Evolutionary conservation across 2,888 invertebrate species (phyloP).

Genomic region (Myathropa florea): DNA sequence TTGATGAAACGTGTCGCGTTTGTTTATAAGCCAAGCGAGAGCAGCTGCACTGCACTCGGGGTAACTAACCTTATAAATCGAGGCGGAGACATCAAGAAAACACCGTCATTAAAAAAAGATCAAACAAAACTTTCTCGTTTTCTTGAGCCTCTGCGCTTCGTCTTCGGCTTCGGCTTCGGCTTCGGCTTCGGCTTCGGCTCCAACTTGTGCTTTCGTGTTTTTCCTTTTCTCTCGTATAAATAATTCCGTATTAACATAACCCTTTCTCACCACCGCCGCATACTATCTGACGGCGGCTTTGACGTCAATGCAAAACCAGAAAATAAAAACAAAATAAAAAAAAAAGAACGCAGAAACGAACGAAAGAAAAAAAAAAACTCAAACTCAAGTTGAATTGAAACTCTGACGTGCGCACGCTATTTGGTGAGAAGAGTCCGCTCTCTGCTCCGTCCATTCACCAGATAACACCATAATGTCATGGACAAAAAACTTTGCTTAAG

Average conservation of each 20-base stretch:
- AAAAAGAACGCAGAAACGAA: too few relatives aligned
- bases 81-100: neutral
- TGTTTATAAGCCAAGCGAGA: neutral
- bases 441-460: conserved; percentile 31
- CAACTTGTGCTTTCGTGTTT: neutral
- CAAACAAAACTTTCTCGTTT: conserved; percentile 33
- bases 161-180: neutral
- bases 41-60: conserved; percentile 1
- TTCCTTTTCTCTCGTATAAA: conserved; percentile 23
- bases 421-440: conserved; percentile 4
- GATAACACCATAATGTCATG: conserved; percentile 46
- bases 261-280: conserved; percentile 58
- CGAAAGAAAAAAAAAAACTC: too few relatives aligned
- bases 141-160: neutral
- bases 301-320: conserved; percentile 69
- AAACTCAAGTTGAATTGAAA: conserved; percentile 38
- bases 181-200: conserved; percentile 5
- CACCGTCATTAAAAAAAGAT: conserved; percentile 4
- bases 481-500: conserved; percentile 21
- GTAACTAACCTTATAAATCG: conserved; percentile 51
- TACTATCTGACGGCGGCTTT: conserved; percentile 17
- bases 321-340: conserved; percentile 31
- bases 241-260: conserved; percentile 50
- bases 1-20: neutral
- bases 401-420: conserved; percentile 39